These are phyloP conservation scores for Ifrita kowaldi DNA, from an alignment of 2,113 vertebrate species.

Conservation along the genomic window DNA sequence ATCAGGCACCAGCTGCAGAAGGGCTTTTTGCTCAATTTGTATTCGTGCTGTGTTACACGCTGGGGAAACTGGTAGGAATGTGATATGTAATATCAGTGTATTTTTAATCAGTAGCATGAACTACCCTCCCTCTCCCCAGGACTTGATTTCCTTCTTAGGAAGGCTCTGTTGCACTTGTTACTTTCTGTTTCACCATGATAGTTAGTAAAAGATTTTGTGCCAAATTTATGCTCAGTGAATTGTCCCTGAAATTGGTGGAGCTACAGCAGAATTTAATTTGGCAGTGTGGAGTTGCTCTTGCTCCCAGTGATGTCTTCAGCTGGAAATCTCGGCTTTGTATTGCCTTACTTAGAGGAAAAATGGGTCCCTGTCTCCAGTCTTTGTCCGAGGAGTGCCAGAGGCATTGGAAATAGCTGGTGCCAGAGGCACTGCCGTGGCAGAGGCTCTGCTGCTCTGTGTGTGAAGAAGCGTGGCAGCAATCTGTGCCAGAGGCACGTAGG, in stretches of 20 bases:
- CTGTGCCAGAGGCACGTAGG: background rate
- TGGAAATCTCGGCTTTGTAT: background rate
- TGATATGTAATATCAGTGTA: background rate
- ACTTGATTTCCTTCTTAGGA: background rate
- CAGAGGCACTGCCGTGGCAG: background rate
- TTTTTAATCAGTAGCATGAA: background rate
- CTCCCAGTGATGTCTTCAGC: background rate
- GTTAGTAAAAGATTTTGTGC: background rate
- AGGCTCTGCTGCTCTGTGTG: background rate
- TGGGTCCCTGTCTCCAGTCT: background rate
- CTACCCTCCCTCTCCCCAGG: background rate
- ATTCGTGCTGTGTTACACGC: background rate
- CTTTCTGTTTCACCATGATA: background rate
- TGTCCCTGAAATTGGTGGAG: background rate
- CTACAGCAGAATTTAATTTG: background rate
- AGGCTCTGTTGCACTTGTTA: background rate
- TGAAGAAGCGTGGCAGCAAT: background rate
- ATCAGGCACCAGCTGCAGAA: background rate
- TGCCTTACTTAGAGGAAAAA: background rate
- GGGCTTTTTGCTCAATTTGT: background rate
- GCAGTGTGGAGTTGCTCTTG: background rate
- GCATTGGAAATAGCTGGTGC: background rate
- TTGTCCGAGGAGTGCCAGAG: background rate
- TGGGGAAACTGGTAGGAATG: background rate
- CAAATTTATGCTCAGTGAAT: background rate